Base-by-base conservation (phyloP, 2,113 vertebrate genomes). In the Mesocricetus auratus region DNA sequence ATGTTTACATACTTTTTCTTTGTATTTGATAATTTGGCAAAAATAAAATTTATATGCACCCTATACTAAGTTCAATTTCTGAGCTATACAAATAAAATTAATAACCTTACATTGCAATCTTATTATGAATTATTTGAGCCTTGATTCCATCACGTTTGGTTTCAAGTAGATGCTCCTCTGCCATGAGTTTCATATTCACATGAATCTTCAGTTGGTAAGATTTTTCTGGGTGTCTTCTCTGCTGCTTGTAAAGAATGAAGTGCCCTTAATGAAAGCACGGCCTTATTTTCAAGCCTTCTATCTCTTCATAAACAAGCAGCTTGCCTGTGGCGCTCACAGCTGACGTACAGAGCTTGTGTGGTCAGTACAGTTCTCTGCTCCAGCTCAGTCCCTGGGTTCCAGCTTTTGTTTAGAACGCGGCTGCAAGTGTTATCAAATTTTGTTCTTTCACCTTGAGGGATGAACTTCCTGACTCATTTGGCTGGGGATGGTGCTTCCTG, bases 391-490 rank as follows among this genome's bases (percentile, higher is more conserved):
- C 81, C 36, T 42, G 53, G 81, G 24, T 62, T 83, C 58, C 29
- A 22, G 56, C 22, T 83, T 83, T 13, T 83, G 56, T 62, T 26
- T 62, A 62, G 81, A 62, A 9, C 13, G 3, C 7, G 62, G n/a
- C 13, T 26, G n/a, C 56, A 62, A 62, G 15, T 17, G 24, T 83
- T 60, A 82, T 82, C 22, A 26, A 39, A 82, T 13, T 29, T 26
- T 58, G 11, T 78, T 94, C 64, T 77, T 96, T 98, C 83, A 81
- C 93, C 90, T 97, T 96, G 96, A 87, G 29, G 88, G 62, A 92
- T 94, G 78, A 94, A 96, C 50, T 89, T 73, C 42, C 29, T 93
- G 92, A 96, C 96, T 94, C 87, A 88, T 94, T 96, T 97, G 92
- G 95, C 92, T 75, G 88, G 77, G 71, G 77, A 86, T 74, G 24